A percentile compares a stretch with the other conserved stretches of the same genome.
These are phyloP conservation scores for Otolemur crassicaudatus DNA, from an alignment of 2,797 vertebrate species.

Conservation along the genomic window DNA sequence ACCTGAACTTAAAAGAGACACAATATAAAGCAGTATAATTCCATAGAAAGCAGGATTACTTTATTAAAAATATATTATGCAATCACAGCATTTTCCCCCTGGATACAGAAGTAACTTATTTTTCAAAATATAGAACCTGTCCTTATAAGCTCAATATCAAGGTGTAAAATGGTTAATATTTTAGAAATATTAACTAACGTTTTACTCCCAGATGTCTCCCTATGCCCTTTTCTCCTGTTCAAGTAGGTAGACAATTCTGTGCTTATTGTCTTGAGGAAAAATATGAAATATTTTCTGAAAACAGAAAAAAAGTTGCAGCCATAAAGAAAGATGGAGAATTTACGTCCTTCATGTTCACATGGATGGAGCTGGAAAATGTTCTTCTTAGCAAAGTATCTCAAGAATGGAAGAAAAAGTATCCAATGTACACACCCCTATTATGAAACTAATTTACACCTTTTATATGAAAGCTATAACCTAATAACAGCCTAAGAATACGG, in stretches of 20 bases:
- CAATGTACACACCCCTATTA: too few species aligned
- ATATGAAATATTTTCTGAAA: neutral
- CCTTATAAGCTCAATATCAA: slow-evolving; percentile 21
- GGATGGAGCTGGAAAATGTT: too few species aligned
- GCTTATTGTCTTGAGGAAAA: neutral
- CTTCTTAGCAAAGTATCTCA: too few species aligned
- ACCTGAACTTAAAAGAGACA: neutral
- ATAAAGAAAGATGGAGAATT: too few species aligned
- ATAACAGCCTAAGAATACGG: too few species aligned
- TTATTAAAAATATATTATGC: neutral
- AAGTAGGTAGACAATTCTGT: neutral
- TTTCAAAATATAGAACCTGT: neutral
- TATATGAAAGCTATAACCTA: too few species aligned
- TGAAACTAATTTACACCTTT: too few species aligned
- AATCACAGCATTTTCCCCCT: neutral
- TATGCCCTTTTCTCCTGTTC: neutral
- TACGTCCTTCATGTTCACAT: too few species aligned
- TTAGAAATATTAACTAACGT: slow-evolving; percentile 1
- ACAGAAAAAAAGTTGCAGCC: neutral
- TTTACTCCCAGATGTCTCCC: neutral
- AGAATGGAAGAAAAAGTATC: too few species aligned
- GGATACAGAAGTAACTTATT: slow-evolving; percentile 1
- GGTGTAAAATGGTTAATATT: neutral
- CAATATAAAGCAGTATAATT: neutral
- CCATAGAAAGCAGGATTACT: neutral